Conservation (phyloP, 2,888 invertebrate genomes). For the Hemaris fuciformis region DNA sequence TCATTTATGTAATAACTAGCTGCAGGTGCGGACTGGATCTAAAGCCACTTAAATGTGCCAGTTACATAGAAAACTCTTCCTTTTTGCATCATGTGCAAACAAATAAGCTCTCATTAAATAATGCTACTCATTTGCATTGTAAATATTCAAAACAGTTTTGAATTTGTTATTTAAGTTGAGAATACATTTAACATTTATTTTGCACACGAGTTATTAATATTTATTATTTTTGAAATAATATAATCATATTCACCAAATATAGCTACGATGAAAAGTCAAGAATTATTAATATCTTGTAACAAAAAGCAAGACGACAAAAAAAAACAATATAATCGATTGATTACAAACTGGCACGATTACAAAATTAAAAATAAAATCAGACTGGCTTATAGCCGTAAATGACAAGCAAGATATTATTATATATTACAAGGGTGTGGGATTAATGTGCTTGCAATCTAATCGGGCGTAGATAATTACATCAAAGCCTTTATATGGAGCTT, state of each 20-base stretch:
- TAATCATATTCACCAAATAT: neutral
- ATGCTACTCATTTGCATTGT: neutral
- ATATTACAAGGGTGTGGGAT: constrained; percentile 8
- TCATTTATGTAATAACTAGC: neutral
- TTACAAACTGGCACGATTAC: neutral
- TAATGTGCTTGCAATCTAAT: constrained; percentile 27
- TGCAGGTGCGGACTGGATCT: neutral
- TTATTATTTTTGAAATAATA: neutral
- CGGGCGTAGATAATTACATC: constrained; percentile 23
- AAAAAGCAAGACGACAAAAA: neutral
- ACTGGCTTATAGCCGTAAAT: neutral
- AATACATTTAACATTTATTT: neutral
- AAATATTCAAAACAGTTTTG: neutral
- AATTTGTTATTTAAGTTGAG: neutral
- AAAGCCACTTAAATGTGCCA: neutral
- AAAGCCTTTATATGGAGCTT: constrained; percentile 34
- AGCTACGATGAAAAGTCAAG: neutral
- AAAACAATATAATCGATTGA: neutral
- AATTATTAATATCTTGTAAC: neutral
- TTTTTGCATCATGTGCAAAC: neutral
- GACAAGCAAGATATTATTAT: constrained; percentile 15
- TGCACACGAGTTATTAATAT: neutral
- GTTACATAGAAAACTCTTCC: neutral
- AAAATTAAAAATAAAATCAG: neutral
- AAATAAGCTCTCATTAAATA: neutral